phyloP scores from a whole-genome alignment of 2,113 vertebrate genomes.

The Sceloporus tristichus region DNA sequence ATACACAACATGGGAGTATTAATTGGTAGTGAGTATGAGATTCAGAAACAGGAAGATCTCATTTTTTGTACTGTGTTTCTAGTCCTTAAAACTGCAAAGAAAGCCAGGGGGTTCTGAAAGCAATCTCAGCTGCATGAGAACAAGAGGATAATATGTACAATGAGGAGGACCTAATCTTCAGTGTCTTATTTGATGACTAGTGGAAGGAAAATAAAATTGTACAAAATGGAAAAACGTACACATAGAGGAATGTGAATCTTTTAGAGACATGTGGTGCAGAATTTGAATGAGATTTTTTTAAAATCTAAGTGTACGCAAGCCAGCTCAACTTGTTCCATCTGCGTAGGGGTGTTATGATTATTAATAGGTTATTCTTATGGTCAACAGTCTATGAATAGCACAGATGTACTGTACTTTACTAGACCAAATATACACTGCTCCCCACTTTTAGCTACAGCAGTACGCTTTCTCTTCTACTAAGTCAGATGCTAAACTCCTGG shows the following conservation, averaged over 20 bases:
- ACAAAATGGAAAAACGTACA: not conserved
- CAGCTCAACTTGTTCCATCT: not conserved
- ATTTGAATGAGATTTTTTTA: not conserved
- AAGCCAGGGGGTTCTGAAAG: not conserved
- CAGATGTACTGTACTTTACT: conserved; percentile 12
- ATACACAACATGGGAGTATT: not conserved
- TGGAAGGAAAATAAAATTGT: not conserved
- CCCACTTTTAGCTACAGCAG: not conserved
- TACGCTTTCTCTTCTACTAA: conserved; percentile 18
- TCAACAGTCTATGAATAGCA: fast-evolving
- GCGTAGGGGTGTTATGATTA: not conserved
- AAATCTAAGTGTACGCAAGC: not conserved
- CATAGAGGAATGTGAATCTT: not conserved
- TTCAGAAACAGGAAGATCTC: not conserved
- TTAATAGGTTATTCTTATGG: not conserved
- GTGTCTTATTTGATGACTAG: too few species aligned
- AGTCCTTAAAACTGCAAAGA: not conserved
- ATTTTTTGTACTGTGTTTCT: not conserved
- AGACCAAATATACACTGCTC: not conserved
- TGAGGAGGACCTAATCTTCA: not conserved
- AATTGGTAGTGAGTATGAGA: not conserved
- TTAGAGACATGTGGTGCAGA: not conserved
- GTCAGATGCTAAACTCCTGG: conserved; percentile 46
- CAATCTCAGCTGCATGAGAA: not conserved
- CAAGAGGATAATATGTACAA: not conserved